Percentiles rank a stretch among this genome's conserved stretches.
Conservation (phyloP, 2,797 vertebrate genomes). For the Pteronotus mesoamericanus region DNA sequence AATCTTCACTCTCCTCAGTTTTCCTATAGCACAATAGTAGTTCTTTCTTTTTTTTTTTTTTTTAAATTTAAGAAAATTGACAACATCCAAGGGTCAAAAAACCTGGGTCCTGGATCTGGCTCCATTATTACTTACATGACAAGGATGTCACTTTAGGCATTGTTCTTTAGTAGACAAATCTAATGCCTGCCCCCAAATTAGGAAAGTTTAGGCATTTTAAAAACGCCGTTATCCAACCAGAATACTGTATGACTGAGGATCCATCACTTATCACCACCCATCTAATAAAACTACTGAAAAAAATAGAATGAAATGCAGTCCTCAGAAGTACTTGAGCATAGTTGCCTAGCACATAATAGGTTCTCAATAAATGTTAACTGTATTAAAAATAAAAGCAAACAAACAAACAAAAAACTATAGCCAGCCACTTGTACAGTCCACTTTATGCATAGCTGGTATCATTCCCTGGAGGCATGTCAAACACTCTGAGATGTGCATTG, state of each 20-base stretch:
- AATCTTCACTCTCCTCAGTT: neutral
- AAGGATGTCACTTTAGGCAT: neutral
- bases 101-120: neutral
- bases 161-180: no score
- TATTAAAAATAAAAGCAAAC: neutral
- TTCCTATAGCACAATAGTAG: neutral
- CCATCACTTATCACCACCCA: neutral
- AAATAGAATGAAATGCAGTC: neutral
- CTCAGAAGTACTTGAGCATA: neutral
- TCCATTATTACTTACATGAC: neutral
- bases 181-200: neutral
- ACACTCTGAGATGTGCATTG: neutral
- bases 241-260: neutral
- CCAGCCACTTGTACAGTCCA: neutral
- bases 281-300: neutral
- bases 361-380: constrained; percentile 20
- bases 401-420: neutral
- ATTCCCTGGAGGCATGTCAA: neutral
- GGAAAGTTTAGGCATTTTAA: neutral
- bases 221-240: neutral
- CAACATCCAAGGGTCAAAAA: neutral
- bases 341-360: neutral
- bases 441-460: neutral
- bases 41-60: neutral
- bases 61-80: neutral